Evolutionary conservation across 2,888 invertebrate genomes (phyloP), one percentile per base, ranked within the genome.

Genomic region (Plebejus anna): DNA sequence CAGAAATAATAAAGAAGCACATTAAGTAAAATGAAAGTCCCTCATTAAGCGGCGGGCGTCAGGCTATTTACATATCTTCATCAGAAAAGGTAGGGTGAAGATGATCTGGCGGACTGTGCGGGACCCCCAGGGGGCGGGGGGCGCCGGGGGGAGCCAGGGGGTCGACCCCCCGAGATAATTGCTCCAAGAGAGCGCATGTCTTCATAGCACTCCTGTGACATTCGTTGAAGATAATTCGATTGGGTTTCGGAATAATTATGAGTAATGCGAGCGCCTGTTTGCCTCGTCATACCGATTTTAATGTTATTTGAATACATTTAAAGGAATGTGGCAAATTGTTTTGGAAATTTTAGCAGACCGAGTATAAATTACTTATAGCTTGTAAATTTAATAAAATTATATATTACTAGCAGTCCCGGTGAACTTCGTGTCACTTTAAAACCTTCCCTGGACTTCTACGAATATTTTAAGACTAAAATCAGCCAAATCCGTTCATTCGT

Each of bases 11-110:
- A 72, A 72, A 66, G 66, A 71, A 72, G 71, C 42, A 72, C 73
- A 73, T 73, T 73, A 73, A 73, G 73, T 73, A 73, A 32, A 73
- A 73, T 55, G 47, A 73, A 55, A 73, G 73, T 51, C 51, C 73
- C 16, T 32, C 73, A 73, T 73, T 73, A 73, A 73, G 51, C 73
- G 73, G 7, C 72, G 72, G 47, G 72, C 72, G 72, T 28, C 51
- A 42, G 73, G 73, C 75, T 77, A 90, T 92, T 92, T 89, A 85
- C 92, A 90, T 92, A 92, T 92, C 92, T 91, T 92, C 88, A 90
- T 90, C 90, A 88, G 86, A 85, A 88, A 88, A 87, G 85, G 87
- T 84, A 86, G 84, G 91, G 92, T 89, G 88, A 92, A 91, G 92
- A 92, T 92, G 90, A 91, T 90, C 89, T 86, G 87, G 85, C 86